A percentile compares a stretch with the other conserved stretches of the same genome.
These are phyloP conservation scores for Tanytarsus gracilentus DNA, from an alignment of 2,888 invertebrate genomes.

Conservation along the genomic window DNA sequence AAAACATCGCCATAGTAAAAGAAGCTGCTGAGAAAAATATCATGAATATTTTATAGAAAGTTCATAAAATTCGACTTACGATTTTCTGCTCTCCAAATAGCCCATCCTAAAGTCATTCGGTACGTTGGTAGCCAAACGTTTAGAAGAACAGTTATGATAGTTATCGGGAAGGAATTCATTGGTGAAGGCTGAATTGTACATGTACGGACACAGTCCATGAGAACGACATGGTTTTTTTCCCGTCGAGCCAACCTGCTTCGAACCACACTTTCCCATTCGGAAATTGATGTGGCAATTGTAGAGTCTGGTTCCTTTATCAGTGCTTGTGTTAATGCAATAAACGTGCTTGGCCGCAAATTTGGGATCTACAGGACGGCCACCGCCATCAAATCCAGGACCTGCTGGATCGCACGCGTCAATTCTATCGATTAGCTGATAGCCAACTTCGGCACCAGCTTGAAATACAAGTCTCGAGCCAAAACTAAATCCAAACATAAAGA, in stretches of 20 bases:
- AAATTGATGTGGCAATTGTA: constrained; percentile 36
- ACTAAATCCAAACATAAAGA: constrained; percentile 34
- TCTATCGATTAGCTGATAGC: constrained; percentile 34
- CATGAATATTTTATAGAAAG: neutral
- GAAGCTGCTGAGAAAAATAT: neutral
- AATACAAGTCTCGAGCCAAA: constrained; percentile 33
- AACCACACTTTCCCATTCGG: constrained; percentile 35
- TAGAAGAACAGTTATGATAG: constrained; percentile 32
- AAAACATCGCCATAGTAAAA: constrained; percentile 1
- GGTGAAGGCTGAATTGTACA: constrained; percentile 34
- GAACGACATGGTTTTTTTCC: constrained; percentile 32
- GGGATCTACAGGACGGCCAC: constrained; percentile 32
- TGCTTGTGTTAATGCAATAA: constrained; percentile 40
- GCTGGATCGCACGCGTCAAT: constrained; percentile 44
- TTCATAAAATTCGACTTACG: constrained; percentile 29
- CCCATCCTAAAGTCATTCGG: constrained; percentile 34
- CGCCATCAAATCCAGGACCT: constrained; percentile 34
- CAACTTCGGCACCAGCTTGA: constrained; percentile 33
- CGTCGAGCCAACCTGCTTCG: constrained; percentile 32
- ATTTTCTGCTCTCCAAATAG: constrained; percentile 33
- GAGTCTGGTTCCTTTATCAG: constrained; percentile 39
- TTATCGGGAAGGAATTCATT: constrained; percentile 33
- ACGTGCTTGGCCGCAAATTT: constrained; percentile 38
- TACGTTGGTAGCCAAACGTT: constrained; percentile 29
- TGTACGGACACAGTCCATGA: constrained; percentile 33